Evolutionary conservation across 92 coral and sea anemone genomes (phyloP), one percentile per base, ranked within the genome.

Genomic region (Heteractis magnifica): DNA sequence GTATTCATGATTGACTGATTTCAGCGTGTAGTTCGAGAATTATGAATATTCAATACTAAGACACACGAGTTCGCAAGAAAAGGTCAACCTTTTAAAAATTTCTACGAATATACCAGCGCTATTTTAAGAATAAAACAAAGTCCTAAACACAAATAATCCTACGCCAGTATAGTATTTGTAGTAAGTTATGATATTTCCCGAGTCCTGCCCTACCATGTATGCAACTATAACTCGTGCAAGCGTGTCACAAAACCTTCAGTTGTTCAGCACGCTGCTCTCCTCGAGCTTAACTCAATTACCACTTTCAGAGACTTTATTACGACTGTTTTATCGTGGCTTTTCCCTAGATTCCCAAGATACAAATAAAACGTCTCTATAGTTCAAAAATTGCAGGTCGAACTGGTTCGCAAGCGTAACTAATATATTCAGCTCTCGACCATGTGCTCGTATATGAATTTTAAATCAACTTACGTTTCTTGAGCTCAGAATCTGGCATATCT

Each of bases 401-500:
- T 16, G 58, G 53, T 12, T 21, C 53, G 21, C 23, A 52, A 58
- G 56, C 82, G 73, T 65, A 62, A 51, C 51, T 91, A 93, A 89
- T 87, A 58, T 89, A 93, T 93, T 90, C 94, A 80, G 18, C 71
- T 20, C 44, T 21, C 51, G 84, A 91, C 97, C 97, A 93, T 93
- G 97, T 93, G 97, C 94, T 91, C 78, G 80, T 75, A 16, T 73
- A 71, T 60, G 78, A 80, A 75, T 84, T 76, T 88, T 81, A 71
- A 84, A 81, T 64, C 49, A 44, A 91, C 98, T 93, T 89, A 95
- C 98, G 94, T 88, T 90, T 93, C 81, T 85, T 90, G 48, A 95
- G 89, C 87, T 95, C 98, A 16, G 95, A 89, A 81, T 95, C 97
- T 19, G 98, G 95, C 86, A 95, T 88, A 89, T 95, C 98, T 71